Percentiles rank a stretch among this genome's conserved stretches.
Evolutionary conservation across 2,113 vertebrate species (phyloP).

Genomic region (Chiloscyllium plagiosum): DNA sequence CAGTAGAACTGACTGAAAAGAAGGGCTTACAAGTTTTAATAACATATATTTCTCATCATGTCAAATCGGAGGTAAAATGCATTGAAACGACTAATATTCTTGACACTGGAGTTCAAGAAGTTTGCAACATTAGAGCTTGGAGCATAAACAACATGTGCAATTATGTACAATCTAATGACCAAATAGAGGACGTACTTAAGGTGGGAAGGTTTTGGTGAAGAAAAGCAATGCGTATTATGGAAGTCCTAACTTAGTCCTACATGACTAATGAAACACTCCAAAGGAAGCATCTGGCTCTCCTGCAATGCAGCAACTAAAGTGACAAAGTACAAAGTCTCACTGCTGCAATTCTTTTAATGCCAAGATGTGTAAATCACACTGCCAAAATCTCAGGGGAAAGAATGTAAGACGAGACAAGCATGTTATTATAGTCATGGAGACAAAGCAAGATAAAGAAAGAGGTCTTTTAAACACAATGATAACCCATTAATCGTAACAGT

Average conservation of each 20-base stretch:
- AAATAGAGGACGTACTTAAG: background rate
- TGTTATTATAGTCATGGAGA: background rate
- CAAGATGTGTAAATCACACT: background rate
- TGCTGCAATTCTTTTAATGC: background rate
- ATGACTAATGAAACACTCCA: background rate
- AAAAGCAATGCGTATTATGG: background rate
- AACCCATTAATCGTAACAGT: background rate
- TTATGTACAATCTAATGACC: background rate
- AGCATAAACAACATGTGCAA: background rate
- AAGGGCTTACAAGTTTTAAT: background rate
- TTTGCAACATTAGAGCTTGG: background rate
- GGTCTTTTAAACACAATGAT: background rate
- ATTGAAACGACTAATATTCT: background rate
- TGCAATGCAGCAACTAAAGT: background rate
- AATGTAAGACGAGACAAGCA: background rate
- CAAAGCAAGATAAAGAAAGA: background rate
- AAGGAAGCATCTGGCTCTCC: background rate
- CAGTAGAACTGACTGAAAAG: background rate
- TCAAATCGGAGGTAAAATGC: background rate
- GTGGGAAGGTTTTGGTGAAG: background rate
- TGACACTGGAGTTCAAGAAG: background rate
- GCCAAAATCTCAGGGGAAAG: background rate
- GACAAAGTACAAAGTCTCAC: background rate
- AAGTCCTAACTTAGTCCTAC: background rate
- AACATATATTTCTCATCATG: background rate